phyloP scores from a whole-genome alignment of 2,888 invertebrate species.

The Aphidius colemani region DNA sequence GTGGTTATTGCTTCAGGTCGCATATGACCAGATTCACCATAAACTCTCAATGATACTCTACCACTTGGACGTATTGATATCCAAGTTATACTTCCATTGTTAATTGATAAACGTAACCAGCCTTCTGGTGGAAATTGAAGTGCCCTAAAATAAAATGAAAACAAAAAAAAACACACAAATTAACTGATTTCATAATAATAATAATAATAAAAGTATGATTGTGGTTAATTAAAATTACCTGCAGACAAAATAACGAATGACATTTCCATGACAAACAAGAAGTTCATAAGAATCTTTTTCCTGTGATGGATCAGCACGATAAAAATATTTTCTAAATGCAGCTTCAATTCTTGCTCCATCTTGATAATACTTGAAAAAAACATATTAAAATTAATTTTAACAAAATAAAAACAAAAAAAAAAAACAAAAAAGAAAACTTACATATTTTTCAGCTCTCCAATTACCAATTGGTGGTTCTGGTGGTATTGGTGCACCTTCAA shows the following conservation, averaged over 20 bases:
- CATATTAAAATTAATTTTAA: conserved; percentile 35
- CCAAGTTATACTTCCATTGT: conserved; percentile 94
- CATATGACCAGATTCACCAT: conserved; percentile 93
- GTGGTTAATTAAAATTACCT: conserved; percentile 61
- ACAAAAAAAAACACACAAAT: not conserved
- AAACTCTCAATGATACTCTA: conserved; percentile 76
- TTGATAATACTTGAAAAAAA: conserved; percentile 78
- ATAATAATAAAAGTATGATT: not conserved
- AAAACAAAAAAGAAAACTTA: no score
- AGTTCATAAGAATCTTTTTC: conserved; percentile 83
- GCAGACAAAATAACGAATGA: conserved; percentile 94
- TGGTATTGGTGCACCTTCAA: conserved; percentile 93
- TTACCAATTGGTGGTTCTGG: conserved; percentile 89
- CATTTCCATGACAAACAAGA: conserved; percentile 96
- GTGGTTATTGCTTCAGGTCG: conserved; percentile 72
- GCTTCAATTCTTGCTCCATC: conserved; percentile 95
- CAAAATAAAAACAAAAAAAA: no score
- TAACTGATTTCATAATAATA: not conserved
- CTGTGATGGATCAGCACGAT: conserved; percentile 84
- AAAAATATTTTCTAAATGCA: conserved; percentile 90
- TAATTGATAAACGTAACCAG: conserved; percentile 90
- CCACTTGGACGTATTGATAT: conserved; percentile 85
- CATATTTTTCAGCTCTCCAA: conserved; percentile 84
- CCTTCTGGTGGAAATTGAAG: conserved; percentile 96
- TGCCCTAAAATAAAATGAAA: conserved; percentile 77